Percentiles rank a stretch among this genome's conserved stretches.
Conservation (phyloP, 2,888 invertebrate genomes). For the Parascotia fuliginaria region DNA sequence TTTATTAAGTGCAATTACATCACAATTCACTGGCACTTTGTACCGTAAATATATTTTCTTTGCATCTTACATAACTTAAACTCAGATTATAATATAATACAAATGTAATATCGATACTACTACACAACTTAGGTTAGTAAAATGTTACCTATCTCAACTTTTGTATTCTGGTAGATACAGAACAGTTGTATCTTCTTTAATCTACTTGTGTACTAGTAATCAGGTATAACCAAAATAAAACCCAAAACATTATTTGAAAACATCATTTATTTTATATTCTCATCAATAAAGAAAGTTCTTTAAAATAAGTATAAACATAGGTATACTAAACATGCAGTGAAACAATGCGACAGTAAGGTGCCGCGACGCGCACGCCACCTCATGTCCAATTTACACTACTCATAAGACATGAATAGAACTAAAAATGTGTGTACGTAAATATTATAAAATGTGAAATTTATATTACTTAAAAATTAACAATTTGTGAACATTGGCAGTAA, state of each 20-base stretch:
- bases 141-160: too few relatives aligned
- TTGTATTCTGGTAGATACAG: too few relatives aligned
- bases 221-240: constrained; percentile 33
- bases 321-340: constrained; percentile 75
- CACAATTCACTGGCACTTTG: too few relatives aligned
- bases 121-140: too few relatives aligned
- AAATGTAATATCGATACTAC: too few relatives aligned
- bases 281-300: constrained; percentile 84
- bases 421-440: constrained; percentile 78
- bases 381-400: constrained; percentile 65
- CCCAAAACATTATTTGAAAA: constrained; percentile 74
- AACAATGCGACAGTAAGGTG: constrained; percentile 53
- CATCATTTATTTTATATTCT: constrained; percentile 83
- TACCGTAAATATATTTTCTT: too few relatives aligned
- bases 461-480: constrained; percentile 71
- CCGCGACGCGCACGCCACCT: constrained; percentile 31
- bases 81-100: too few relatives aligned
- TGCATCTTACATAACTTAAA: too few relatives aligned
- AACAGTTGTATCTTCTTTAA: too few relatives aligned
- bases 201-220: too few relatives aligned
- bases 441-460: constrained; percentile 69
- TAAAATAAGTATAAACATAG: constrained; percentile 80
- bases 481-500: constrained; percentile 83
- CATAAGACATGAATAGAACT: constrained; percentile 71
- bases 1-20: too few relatives aligned